These are phyloP conservation scores for Rhinella marina DNA, from an alignment of 2,797 vertebrate genomes.

Conservation along the genomic window DNA sequence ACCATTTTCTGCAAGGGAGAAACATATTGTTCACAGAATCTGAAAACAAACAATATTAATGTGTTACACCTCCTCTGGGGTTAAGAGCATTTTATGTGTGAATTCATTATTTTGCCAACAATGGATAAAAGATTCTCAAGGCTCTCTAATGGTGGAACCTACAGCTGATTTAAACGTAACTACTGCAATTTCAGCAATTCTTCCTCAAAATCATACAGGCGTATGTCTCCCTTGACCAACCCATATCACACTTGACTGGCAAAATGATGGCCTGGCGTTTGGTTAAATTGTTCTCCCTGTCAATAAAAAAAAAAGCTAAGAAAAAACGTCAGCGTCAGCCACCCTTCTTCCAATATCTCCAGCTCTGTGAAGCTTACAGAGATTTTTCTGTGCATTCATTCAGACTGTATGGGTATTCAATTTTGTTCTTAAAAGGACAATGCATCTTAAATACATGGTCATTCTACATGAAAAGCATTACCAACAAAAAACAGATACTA, in stretches of 20 bases:
- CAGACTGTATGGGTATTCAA: neutral
- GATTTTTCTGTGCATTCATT: constrained; percentile 33
- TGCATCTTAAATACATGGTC: neutral
- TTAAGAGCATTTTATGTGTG: constrained; percentile 52
- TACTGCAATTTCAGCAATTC: constrained; percentile 61
- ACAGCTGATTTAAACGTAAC: constrained; percentile 54
- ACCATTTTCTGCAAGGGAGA: constrained; percentile 40
- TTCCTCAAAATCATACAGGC: constrained; percentile 56
- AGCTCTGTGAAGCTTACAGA: constrained; percentile 28
- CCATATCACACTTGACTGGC: constrained; percentile 61
- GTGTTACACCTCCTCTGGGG: constrained; percentile 40
- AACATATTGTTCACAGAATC: constrained; percentile 33
- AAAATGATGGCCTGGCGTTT: constrained; percentile 57
- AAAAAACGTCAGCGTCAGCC: constrained; percentile 43
- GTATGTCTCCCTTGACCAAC: constrained; percentile 38
- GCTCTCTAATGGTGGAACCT: constrained; percentile 48
- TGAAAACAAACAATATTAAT: constrained; percentile 46
- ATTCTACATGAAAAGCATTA: neutral
- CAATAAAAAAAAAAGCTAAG: constrained; percentile 44
- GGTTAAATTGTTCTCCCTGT: constrained; percentile 54
- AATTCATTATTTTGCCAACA: constrained; percentile 57
- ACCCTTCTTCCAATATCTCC: constrained; percentile 31
- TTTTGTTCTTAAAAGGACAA: constrained; percentile 14
- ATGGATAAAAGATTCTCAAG: constrained; percentile 50
- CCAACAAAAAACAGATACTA: too few relatives aligned